Evolutionary conservation across 2,888 invertebrate species (phyloP), one percentile per base, ranked within the genome.

Genomic region (Empis stercorea): DNA sequence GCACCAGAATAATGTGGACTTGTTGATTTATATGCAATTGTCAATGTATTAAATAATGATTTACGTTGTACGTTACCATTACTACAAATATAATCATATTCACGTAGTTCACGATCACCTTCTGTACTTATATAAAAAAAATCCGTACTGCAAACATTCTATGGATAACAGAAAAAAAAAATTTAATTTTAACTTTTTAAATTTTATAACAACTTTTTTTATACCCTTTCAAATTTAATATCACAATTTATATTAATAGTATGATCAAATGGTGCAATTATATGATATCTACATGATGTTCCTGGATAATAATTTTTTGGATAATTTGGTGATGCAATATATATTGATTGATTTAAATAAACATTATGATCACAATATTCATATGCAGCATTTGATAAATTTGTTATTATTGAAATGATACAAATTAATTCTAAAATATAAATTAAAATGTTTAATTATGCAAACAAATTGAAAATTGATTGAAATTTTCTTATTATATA

Each of bases 311-410:
- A 67, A 30, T 52, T 43, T 7, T 47, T 51, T 11, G 66, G 68
- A 55, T 63, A 65, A 49, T 62, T 61, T 1, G 68, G 64, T 4
- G 68, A 68, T 50, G 61, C 64, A 4, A 68, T 55, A 36, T 57
- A 62, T 32, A 27, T 40, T 11, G 64, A 48, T 32, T 59, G 61
- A 39, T 62, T 57, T 41, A 68, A 50, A 3, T 57, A 51, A 13
- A 65, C 30, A n/a, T 55, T 54, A 46, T 68, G 61, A 53, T 66
- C 64, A 43, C 68, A 68, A 47, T 58, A 52, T 13, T 65, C 65
- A 45, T 51, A 57, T 6, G 41, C 45, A 10, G 49, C 45, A 27
- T 27, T 27, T 27, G 23, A 7, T 9, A 27, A 27, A 27, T 27
- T 27, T 27, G 7, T 7, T 9, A 27, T 6, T 27, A 27, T 6